phyloP scores from a whole-genome alignment of 2,797 vertebrate genomes.

The Sphenodon punctatus region DNA sequence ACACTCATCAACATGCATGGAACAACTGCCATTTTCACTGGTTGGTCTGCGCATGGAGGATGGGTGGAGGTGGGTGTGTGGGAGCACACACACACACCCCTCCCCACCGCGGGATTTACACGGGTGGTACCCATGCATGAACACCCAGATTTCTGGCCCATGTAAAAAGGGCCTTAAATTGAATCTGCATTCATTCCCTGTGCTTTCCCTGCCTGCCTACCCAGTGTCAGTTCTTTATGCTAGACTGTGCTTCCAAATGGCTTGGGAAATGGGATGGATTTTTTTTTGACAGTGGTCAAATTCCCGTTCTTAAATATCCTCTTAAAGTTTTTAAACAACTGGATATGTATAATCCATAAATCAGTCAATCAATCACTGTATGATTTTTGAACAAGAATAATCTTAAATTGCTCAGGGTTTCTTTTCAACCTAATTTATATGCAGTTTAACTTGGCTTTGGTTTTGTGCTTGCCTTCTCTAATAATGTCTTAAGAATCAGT shows the following conservation, averaged over 20 bases:
- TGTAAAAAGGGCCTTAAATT: neutral
- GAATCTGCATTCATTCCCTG: neutral
- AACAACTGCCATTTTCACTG: too few species aligned
- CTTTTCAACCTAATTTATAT: conserved; percentile 33
- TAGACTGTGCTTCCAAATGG: conserved; percentile 6
- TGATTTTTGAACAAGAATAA: conserved; percentile 29
- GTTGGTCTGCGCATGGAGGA: too few species aligned
- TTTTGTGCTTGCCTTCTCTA: neutral
- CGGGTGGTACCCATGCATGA: too few species aligned
- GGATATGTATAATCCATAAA: conserved; percentile 14
- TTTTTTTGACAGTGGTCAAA: conserved; percentile 17
- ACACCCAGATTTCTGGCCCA: too few species aligned
- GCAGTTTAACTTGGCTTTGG: neutral
- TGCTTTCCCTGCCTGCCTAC: conserved; percentile 1
- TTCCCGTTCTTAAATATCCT: neutral
- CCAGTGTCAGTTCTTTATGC: neutral
- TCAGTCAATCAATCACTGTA: neutral
- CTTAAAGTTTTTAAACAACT: conserved; percentile 1
- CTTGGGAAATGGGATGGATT: neutral
- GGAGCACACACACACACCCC: too few species aligned
- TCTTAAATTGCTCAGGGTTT: neutral
- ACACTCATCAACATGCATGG: too few species aligned
- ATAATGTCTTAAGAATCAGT: neutral
- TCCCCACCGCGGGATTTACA: too few species aligned
- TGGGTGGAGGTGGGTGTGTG: too few species aligned